Percentiles rank a stretch among this genome's conserved stretches.
phyloP scores from a whole-genome alignment of 2,888 invertebrate genomes.

The Ischnura elegans region DNA sequence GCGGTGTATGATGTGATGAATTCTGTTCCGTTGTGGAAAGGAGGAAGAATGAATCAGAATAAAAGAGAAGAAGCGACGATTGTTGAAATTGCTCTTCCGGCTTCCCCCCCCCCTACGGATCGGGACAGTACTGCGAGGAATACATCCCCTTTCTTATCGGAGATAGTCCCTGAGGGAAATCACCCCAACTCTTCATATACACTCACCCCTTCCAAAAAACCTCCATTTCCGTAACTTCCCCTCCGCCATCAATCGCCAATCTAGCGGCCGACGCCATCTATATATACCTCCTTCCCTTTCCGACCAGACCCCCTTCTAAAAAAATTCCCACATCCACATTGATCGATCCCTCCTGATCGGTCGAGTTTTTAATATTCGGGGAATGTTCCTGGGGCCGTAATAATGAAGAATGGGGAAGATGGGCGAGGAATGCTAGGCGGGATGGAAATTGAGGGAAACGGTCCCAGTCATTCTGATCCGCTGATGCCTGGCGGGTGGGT shows the following conservation, averaged over 20 bases:
- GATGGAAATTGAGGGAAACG: not conserved
- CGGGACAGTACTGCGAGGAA: not conserved
- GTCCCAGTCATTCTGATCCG: not conserved
- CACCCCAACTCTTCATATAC: not conserved
- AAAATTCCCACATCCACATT: not conserved
- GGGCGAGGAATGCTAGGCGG: not conserved
- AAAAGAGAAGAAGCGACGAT: not conserved
- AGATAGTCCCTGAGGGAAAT: slow-evolving; percentile 8
- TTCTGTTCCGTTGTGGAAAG: not conserved
- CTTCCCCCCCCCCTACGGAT: not conserved
- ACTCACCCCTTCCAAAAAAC: not conserved
- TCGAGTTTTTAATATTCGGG: not conserved
- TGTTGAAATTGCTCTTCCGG: slow-evolving; percentile 16
- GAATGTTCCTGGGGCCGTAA: slow-evolving; percentile 12
- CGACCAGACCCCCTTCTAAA: not conserved
- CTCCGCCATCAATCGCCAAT: slow-evolving; percentile 23
- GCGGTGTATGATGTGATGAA: not conserved
- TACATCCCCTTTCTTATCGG: slow-evolving; percentile 20
- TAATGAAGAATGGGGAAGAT: slow-evolving; percentile 34
- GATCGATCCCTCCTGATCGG: not conserved
- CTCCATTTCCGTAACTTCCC: not conserved
- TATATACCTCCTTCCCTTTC: not conserved
- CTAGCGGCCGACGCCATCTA: not conserved
- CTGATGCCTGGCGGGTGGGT: not conserved
- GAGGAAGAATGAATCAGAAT: not conserved